A percentile compares a stretch with the other conserved stretches of the same genome.
Conservation (phyloP, 2,888 invertebrate genomes). For the Drosophila neotestacea region DNA sequence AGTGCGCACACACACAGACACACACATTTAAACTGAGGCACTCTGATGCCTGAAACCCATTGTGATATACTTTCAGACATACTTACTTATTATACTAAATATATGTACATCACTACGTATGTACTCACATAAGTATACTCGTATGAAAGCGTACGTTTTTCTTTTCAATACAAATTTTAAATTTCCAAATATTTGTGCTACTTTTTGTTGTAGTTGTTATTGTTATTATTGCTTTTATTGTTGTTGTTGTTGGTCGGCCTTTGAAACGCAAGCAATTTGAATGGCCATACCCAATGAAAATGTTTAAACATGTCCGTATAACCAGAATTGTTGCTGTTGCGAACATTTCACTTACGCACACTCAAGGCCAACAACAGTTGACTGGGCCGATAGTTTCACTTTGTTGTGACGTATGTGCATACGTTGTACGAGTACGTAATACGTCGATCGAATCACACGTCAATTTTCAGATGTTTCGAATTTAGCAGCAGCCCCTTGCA, state of each 20-base stretch:
- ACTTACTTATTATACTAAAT: constrained; percentile 5
- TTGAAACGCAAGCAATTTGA: constrained; percentile 55
- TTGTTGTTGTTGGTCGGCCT: constrained; percentile 38
- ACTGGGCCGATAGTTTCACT: constrained; percentile 38
- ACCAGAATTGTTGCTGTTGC: constrained; percentile 56
- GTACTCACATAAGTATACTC: not conserved
- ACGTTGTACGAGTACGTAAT: constrained; percentile 11
- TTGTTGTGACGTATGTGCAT: constrained; percentile 55
- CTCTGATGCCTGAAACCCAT: constrained; percentile 9
- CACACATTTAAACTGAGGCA: not conserved
- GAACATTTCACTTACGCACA: constrained; percentile 67
- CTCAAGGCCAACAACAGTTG: constrained; percentile 60
- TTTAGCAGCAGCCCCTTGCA: not conserved
- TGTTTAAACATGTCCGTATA: constrained; percentile 68
- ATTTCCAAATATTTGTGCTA: constrained; percentile 78
- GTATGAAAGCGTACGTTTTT: constrained; percentile 31
- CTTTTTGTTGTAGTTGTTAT: constrained; percentile 42
- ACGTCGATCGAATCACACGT: constrained; percentile 9
- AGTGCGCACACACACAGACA: constrained; percentile 5
- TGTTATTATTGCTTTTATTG: constrained; percentile 8
- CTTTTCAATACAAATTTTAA: constrained; percentile 63
- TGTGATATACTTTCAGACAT: constrained; percentile 36
- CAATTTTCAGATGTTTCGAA: not conserved
- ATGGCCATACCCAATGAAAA: constrained; percentile 59
- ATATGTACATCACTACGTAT: not conserved